Percentiles rank a stretch among this genome's conserved stretches.
Evolutionary conservation across 2,888 invertebrate genomes (phyloP).

Genomic region (Folsomia manolachei): DNA sequence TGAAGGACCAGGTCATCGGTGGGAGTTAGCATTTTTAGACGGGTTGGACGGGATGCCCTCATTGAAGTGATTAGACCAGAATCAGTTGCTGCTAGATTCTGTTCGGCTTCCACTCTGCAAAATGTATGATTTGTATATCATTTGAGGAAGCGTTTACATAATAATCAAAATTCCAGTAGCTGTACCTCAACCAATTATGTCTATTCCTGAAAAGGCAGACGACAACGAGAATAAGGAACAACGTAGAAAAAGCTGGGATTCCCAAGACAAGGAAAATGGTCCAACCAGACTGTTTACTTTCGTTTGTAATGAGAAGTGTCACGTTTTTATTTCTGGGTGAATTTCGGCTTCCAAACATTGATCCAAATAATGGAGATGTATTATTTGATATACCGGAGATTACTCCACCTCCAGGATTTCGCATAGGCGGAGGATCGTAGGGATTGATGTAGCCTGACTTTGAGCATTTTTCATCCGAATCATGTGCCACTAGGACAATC

Average conservation of each 20-base stretch:
- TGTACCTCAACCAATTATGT: constrained; percentile 43
- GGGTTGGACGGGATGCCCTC: neutral
- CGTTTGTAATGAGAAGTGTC: constrained; percentile 31
- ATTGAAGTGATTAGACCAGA: constrained; percentile 6
- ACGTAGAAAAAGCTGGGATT: constrained; percentile 27
- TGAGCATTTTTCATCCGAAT: constrained; percentile 28
- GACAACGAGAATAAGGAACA: constrained; percentile 22
- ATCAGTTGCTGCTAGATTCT: neutral
- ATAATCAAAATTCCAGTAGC: neutral
- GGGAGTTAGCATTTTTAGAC: neutral
- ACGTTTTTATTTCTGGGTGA: constrained; percentile 26
- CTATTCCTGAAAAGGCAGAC: constrained; percentile 34
- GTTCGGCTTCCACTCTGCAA: constrained; percentile 12
- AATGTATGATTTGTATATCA: neutral
- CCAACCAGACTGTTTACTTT: constrained; percentile 26
- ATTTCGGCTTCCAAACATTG: neutral
- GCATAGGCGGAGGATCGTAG: neutral
- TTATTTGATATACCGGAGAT: neutral
- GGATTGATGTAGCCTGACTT: constrained; percentile 14
- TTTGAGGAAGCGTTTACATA: neutral
- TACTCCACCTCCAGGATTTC: neutral
- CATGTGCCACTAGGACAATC: constrained; percentile 40
- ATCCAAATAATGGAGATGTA: neutral
- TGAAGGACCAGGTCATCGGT: neutral
- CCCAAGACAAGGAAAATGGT: constrained; percentile 26